phyloP scores from a whole-genome alignment of 92 coral and sea anemone species.

The Actinernus sp. region DNA sequence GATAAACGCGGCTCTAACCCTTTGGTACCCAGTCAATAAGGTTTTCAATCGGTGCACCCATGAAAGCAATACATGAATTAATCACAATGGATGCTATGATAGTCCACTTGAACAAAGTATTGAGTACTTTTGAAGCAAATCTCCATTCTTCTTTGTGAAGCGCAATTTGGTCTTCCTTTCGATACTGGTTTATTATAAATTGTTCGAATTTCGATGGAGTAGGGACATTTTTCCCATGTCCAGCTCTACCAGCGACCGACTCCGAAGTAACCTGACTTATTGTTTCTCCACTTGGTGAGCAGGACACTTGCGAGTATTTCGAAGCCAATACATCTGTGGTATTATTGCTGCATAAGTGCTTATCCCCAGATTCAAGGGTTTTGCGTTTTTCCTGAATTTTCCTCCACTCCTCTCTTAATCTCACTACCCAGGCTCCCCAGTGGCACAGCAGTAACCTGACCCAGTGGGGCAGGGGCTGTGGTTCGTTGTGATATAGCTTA shows the following conservation, averaged over 20 bases:
- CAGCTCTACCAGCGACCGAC: not conserved
- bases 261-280: conserved; percentile 16
- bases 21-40: conserved; percentile 49
- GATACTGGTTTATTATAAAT: conserved; percentile 39
- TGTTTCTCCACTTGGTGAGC: conserved; percentile 51
- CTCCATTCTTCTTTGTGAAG: conserved; percentile 81
- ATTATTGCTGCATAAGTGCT: not conserved
- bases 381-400: conserved; percentile 60
- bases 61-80: conserved; percentile 59
- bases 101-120: conserved; percentile 80
- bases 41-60: conserved; percentile 79
- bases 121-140: conserved; percentile 80
- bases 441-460: conserved; percentile 50
- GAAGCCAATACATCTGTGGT: conserved; percentile 7
- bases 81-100: conserved; percentile 50
- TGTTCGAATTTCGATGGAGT: conserved; percentile 30
- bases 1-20: no score
- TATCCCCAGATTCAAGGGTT: conserved; percentile 27
- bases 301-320: conserved; percentile 30
- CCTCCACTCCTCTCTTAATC: conserved; percentile 70
- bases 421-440: conserved; percentile 72
- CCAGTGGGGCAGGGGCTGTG: conserved; percentile 59
- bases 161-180: conserved; percentile 50
- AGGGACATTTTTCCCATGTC: conserved; percentile 6
- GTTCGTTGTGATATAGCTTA: conserved; percentile 63